Evolutionary conservation across 2,797 vertebrate species (phyloP).

Genomic region (Zenarchopterus dispar): DNA sequence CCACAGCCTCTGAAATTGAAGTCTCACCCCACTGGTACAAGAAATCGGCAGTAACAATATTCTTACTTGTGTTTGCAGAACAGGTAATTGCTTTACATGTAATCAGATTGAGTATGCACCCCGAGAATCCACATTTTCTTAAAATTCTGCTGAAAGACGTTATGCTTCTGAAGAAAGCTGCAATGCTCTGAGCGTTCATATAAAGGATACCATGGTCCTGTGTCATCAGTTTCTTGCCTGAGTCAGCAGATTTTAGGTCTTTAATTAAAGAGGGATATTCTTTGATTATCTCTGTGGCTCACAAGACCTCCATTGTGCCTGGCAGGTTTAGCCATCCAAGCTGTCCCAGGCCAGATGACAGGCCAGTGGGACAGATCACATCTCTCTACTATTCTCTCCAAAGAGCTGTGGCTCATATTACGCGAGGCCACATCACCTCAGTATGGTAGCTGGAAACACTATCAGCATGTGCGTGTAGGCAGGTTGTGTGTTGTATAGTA

Average conservation of each 20-base stretch:
- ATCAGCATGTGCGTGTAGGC: conserved; percentile 39
- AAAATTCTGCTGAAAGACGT: conserved; percentile 20
- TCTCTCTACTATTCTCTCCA: conserved; percentile 39
- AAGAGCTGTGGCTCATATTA: conserved; percentile 58
- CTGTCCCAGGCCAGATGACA: conserved; percentile 53
- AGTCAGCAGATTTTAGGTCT: conserved; percentile 63
- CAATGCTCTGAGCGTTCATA: conserved; percentile 3
- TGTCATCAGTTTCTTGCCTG: conserved; percentile 46
- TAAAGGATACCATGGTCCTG: conserved; percentile 31
- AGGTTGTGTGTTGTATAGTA: conserved; percentile 12
- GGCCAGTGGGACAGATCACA: conserved; percentile 31
- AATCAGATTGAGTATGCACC: conserved; percentile 23
- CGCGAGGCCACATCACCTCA: conserved; percentile 42
- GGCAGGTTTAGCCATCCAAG: conserved; percentile 28
- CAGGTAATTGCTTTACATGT: conserved; percentile 35
- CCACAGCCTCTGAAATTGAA: conserved; percentile 42
- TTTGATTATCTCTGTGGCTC: conserved; percentile 28
- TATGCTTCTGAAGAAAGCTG: conserved; percentile 8
- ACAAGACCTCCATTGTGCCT: conserved; percentile 71
- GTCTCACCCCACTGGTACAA: conserved; percentile 42
- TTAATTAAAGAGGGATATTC: conserved; percentile 59
- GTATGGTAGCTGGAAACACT: conserved; percentile 48
- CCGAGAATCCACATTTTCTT: background rate
- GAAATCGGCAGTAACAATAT: conserved; percentile 34
- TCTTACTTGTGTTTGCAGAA: conserved; percentile 28